Evolutionary conservation across 2,113 vertebrate genomes (phyloP), one percentile per base, ranked within the genome.

Genomic region (Notechis scutatus): DNA sequence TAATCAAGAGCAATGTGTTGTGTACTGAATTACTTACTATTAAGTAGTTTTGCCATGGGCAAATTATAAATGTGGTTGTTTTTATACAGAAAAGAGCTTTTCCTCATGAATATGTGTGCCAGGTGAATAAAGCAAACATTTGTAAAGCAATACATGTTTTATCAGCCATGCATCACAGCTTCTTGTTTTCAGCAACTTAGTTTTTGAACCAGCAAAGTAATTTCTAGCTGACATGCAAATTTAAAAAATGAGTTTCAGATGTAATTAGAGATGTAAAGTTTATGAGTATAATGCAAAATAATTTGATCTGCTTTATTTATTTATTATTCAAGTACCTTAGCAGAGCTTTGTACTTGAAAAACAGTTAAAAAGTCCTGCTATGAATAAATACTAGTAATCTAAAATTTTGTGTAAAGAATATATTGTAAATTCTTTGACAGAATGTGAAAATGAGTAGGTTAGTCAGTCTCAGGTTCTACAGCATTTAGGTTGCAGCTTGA

Each of bases 141-240:
- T 1, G 2, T 20, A 88, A 59, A 94, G 61, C 86, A 64, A 3
- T 4, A 93, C 9, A 91, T 11, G 0, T 95, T 92, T 15, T 3
- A 39, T 90, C 69, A 90, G 56, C 74, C 74, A 91, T 85, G 69
- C 54, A n/a, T 86, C 74, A 59, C 81, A 88, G 69, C 57, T 52
- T 92, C 56, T 88, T 21, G 3, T 23, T 87, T 56, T n/a, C 90
- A 90, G 7, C 4, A 90, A 59, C 10, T 34, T 0, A 59, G 23
- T 74, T 6, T 93, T n/a, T 86, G 26, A 87, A 81, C 89, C 29
- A 87, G n/a, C 64, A n/a, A 86, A 93, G 92, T 74, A 50, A 24
- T 0, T 1, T 42, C 47, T 3, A 2, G 26, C 29, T 93, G 21
- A 94, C 64, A 94, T 29, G n/a, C 54, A 50, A 93, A 59, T 39